Conservation (phyloP, 64 coral and sea anemone species). For the Dendrophyllia cribrosa region DNA sequence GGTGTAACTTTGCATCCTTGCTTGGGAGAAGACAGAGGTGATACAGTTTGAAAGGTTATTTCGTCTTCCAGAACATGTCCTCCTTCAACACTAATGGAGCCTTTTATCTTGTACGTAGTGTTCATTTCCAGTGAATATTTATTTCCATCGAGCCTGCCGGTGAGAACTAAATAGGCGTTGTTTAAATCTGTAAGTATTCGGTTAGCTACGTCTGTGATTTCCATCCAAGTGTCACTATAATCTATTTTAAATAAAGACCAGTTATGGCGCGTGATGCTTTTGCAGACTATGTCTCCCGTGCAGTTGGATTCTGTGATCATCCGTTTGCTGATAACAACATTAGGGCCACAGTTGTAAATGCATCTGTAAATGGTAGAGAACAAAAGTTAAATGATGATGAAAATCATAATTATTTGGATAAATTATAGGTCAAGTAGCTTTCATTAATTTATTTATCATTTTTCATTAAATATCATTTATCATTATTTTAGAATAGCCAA, state of each 20-base stretch:
- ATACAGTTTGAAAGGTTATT: background rate
- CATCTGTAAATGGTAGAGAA: no score
- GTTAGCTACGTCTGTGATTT: background rate
- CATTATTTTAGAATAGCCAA: no score
- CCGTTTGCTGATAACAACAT: background rate
- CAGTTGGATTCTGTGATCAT: conserved; percentile 6
- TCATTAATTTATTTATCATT: no score
- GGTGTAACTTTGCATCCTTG: background rate
- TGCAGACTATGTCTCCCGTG: background rate
- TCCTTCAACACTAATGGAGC: background rate
- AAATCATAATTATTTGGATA: background rate
- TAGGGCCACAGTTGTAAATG: conserved; percentile 6
- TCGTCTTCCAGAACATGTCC: background rate
- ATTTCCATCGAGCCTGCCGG: background rate
- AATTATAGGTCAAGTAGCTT: no score
- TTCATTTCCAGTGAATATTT: conserved; percentile 2
- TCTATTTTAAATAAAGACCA: background rate
- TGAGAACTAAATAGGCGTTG: no score
- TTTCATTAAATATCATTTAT: no score
- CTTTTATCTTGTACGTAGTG: conserved; percentile 13
- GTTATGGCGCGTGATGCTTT: background rate
- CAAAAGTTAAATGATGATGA: background rate
- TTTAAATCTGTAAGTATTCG: no score
- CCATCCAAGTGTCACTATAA: background rate
- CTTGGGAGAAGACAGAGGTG: background rate